phyloP scores from a whole-genome alignment of 2,888 invertebrate genomes.

The Dynastes tityus region DNA sequence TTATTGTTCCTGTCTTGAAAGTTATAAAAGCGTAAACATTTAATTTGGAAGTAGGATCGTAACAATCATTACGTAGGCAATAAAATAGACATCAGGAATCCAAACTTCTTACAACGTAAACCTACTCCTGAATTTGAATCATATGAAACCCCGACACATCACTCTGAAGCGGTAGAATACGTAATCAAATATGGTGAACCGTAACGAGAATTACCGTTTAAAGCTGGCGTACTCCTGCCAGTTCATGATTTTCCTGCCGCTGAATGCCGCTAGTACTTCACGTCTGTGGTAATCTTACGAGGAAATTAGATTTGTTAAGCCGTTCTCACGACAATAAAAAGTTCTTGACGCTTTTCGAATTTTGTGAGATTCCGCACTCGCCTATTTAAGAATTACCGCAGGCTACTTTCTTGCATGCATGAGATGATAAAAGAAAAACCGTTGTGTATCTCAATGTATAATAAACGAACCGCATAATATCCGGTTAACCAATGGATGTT shows the following conservation, averaged over 20 bases:
- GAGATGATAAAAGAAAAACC: no score
- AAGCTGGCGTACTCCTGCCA: not conserved
- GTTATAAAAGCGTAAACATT: no score
- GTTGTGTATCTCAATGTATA: no score
- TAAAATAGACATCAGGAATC: no score
- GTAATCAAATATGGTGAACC: slow-evolving; percentile 47
- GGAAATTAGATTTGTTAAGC: slow-evolving; percentile 58
- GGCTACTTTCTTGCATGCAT: not conserved
- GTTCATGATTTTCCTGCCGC: slow-evolving; percentile 34
- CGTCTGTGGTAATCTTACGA: slow-evolving; percentile 48
- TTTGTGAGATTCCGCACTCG: not conserved
- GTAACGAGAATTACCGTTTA: slow-evolving; percentile 34
- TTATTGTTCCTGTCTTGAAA: no score
- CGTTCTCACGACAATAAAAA: slow-evolving; percentile 54
- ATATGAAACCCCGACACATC: no score
- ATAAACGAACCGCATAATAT: no score
- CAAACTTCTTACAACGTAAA: not conserved
- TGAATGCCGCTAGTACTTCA: slow-evolving; percentile 18
- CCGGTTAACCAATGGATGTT: no score
- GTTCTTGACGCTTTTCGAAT: slow-evolving; percentile 18
- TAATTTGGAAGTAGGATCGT: no score
- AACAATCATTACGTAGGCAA: no score
- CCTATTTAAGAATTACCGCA: not conserved
- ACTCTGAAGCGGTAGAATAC: slow-evolving; percentile 2
- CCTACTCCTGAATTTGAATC: not conserved